These are phyloP conservation scores for Scrobipalpa costella DNA, from an alignment of 2,888 invertebrate species.

Conservation along the genomic window DNA sequence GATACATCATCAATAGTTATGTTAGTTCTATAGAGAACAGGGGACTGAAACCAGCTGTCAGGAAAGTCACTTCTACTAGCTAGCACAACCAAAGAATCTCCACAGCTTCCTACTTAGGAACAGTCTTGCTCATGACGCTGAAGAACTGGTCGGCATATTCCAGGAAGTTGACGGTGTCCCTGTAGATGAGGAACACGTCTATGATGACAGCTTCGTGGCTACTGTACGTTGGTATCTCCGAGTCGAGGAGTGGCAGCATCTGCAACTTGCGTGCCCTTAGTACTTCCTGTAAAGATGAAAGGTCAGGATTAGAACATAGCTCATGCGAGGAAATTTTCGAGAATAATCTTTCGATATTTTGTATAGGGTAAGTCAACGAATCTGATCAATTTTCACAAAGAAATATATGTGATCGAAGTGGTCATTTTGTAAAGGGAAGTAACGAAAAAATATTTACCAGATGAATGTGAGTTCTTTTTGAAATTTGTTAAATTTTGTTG, in stretches of 20 bases:
- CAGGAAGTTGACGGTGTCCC: slow-evolving; percentile 69
- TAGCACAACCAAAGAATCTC: slow-evolving; percentile 40
- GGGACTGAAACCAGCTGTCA: neutral
- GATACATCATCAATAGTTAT: neutral
- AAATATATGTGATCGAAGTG: no score
- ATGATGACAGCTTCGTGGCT: slow-evolving; percentile 37
- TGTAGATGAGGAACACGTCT: slow-evolving; percentile 57
- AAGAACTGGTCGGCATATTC: slow-evolving; percentile 66
- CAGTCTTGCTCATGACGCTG: slow-evolving; percentile 53
- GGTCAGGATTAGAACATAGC: slow-evolving; percentile 25
- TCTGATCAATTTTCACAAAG: no score
- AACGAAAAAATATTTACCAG: no score
- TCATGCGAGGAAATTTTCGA: slow-evolving; percentile 5
- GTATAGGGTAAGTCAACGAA: no score
- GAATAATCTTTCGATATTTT: neutral
- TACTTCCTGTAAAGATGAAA: slow-evolving; percentile 57
- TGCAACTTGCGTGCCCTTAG: slow-evolving; percentile 61
- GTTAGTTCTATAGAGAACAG: neutral
- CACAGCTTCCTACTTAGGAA: slow-evolving; percentile 27
- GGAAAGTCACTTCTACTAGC: slow-evolving; percentile 32
- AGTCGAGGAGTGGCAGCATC: slow-evolving; percentile 53
- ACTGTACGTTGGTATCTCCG: slow-evolving; percentile 57
- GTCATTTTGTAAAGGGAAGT: no score
- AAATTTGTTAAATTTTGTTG: no score
- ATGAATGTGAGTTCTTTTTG: no score